Conservation (phyloP, 2,797 vertebrate genomes). For the Tolypeutes matacus region DNA sequence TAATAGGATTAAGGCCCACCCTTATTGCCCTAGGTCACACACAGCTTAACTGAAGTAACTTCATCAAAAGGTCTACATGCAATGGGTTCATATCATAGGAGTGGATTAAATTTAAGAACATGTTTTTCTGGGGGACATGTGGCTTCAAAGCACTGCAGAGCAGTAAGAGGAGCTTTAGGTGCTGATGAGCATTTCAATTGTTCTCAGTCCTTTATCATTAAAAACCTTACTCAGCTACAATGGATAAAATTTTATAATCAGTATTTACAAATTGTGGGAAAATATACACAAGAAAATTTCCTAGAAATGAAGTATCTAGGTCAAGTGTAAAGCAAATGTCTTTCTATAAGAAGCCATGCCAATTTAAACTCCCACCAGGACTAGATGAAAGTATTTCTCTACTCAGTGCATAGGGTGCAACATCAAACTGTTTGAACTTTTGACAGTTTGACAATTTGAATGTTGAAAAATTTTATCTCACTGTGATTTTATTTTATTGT, state of each 20-base stretch:
- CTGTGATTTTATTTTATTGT: background rate
- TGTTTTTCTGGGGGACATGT: too few relatives aligned
- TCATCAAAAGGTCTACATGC: too few relatives aligned
- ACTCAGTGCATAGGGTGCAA: too few relatives aligned
- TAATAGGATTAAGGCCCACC: too few relatives aligned
- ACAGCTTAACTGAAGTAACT: too few relatives aligned
- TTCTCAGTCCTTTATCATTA: background rate
- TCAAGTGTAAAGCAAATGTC: background rate
- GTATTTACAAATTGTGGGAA: background rate
- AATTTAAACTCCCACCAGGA: background rate
- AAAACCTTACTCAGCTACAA: background rate
- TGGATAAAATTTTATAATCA: background rate
- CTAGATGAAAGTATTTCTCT: background rate
- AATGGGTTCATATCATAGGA: too few relatives aligned
- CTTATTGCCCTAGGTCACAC: too few relatives aligned
- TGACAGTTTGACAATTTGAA: background rate
- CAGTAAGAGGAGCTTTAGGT: background rate
- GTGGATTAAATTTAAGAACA: too few relatives aligned
- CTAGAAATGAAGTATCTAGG: background rate
- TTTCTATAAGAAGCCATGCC: too few relatives aligned
- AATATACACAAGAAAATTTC: background rate
- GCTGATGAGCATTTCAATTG: too few relatives aligned
- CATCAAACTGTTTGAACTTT: background rate
- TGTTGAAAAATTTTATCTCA: background rate
- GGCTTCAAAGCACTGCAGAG: too few relatives aligned